Evolutionary conservation across 1,140 invertebrate genomes (phyloP), one percentile per base, ranked within the genome.

Genomic region (Diachasmimorpha longicaudata): DNA sequence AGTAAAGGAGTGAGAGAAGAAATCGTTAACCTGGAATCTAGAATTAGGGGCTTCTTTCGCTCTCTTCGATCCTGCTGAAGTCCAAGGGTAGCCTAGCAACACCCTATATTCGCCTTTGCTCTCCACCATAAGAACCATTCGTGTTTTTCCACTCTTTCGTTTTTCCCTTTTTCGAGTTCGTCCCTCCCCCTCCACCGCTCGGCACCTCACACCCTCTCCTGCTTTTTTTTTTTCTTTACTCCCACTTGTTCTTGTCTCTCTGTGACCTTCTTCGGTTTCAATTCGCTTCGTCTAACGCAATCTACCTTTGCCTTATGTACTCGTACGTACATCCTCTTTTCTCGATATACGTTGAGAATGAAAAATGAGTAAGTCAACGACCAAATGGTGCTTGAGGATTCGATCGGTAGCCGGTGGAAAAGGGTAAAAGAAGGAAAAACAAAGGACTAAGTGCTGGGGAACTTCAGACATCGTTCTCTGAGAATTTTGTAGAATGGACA

Each of bases 341-440:
- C 19, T 63, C 58, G 23, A 63, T 63, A 25, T 63, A 63, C 19
- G 58, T 63, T 63, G 58, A 14, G 58, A 63, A 63, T 63, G 58
- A 63, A 63, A 63, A 63, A 63, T 63, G 58, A 63, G 58, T 63
- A 63, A 63, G 58, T 63, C 58, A 63, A 63, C 58, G 58, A 63
- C 14, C 23, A 25, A 63, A 63, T 63, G 58, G 58, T 63, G 3
- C 19, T 63, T 63, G 19, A 25, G 58, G 58, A 63, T 25, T 63
- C 58, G 23, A 63, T 63, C 23, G 48, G 19, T 55, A 19, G 4
- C 19, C 5, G 6, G 8, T 55, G n/a, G 19, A 55, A 55, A 55
- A 19, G 14, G n/a, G 19, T 9, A 16, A 19, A 52, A 63, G 58
- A 25, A 63, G 23, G 23, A 63, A 63, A 31, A 63, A 63, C 23